Evolutionary conservation across 2,888 invertebrate genomes (phyloP).

Genomic region (Drosophila histrio): DNA sequence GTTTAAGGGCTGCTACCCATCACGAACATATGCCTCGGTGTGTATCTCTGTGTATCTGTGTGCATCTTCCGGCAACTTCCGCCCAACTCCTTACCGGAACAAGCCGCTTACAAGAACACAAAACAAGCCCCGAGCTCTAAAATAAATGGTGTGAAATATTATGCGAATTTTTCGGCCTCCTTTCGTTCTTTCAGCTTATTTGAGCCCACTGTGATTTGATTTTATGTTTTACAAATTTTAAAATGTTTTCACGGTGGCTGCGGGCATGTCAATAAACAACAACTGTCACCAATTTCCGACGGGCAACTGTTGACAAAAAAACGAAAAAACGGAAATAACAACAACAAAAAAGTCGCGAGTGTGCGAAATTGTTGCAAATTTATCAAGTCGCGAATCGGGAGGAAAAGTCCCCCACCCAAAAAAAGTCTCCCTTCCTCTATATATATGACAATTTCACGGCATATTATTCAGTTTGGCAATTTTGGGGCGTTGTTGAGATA

Average conservation of each 20-base stretch:
- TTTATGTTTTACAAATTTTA: constrained; percentile 82
- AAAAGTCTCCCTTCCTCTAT: background rate
- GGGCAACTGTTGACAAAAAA: constrained; percentile 45
- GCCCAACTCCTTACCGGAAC: constrained; percentile 33
- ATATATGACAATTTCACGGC: constrained; percentile 80
- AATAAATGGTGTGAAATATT: constrained; percentile 79
- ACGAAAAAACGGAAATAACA: constrained; percentile 10
- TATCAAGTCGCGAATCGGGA: constrained; percentile 77
- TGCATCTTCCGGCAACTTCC: background rate
- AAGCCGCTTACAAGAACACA: constrained; percentile 56
- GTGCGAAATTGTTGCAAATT: constrained; percentile 81
- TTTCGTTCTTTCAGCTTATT: background rate
- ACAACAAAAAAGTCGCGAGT: constrained; percentile 62
- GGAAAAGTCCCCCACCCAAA: constrained; percentile 2
- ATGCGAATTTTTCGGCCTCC: constrained; percentile 64
- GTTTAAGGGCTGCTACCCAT: constrained; percentile 26
- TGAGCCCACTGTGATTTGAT: constrained; percentile 49
- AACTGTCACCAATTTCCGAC: constrained; percentile 81
- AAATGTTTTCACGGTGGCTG: constrained; percentile 83
- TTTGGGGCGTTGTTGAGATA: constrained; percentile 54
- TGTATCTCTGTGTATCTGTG: constrained; percentile 18
- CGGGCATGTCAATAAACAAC: constrained; percentile 81
- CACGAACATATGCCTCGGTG: constrained; percentile 51
- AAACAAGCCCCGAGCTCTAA: constrained; percentile 43
- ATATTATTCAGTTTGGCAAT: constrained; percentile 77